phyloP scores from a whole-genome alignment of 2,888 invertebrate species.

The Tipula helvola region DNA sequence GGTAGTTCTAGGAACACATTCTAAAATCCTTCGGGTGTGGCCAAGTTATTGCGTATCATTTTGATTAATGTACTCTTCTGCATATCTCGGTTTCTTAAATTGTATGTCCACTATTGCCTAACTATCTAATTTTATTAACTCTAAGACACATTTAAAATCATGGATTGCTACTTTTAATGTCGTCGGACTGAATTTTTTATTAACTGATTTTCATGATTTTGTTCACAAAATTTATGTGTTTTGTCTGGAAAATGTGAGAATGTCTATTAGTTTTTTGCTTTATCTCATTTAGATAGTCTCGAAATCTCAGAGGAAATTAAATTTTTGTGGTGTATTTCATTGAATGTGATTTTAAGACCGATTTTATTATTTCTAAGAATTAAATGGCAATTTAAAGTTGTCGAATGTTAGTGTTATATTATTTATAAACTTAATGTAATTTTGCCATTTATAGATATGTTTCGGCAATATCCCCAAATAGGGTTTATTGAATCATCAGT shows the following conservation, averaged over 20 bases:
- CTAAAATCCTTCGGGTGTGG: background rate
- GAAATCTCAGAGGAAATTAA: background rate
- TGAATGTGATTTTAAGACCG: background rate
- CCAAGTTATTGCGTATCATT: background rate
- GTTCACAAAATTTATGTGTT: background rate
- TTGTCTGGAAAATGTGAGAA: background rate
- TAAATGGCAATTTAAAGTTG: too few relatives aligned
- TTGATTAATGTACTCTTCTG: background rate
- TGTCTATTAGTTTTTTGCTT: background rate
- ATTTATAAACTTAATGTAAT: too few relatives aligned
- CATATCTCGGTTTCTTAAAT: background rate
- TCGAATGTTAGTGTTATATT: too few relatives aligned
- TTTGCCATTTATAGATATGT: too few relatives aligned
- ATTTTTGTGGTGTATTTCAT: background rate
- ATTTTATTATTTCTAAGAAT: too few relatives aligned
- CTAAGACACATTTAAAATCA: background rate
- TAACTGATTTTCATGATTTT: background rate
- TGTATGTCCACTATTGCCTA: background rate
- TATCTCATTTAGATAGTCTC: background rate
- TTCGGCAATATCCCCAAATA: too few relatives aligned
- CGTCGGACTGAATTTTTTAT: background rate
- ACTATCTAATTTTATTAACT: background rate
- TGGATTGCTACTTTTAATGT: background rate
- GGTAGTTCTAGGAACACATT: background rate
- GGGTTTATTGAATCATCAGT: too few relatives aligned